A percentile compares a stretch with the other conserved stretches of the same genome.
Evolutionary conservation across 2,797 vertebrate genomes (phyloP).

Genomic region (Sebastiscus albofasciatus): DNA sequence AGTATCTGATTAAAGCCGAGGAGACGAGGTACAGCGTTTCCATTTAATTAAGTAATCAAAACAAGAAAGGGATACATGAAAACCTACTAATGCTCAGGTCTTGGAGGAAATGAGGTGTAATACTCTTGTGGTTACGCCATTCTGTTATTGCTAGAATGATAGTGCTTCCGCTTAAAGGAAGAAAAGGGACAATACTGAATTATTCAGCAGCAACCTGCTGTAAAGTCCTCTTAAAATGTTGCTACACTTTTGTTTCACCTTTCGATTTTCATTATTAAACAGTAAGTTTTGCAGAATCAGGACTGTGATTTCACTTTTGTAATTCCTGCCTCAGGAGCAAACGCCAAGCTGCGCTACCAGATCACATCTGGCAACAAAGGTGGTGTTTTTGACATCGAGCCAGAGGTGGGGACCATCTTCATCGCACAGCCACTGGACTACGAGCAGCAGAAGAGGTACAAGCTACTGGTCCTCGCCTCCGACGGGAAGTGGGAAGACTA

Average conservation of each 20-base stretch:
- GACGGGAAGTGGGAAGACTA: constrained; percentile 94
- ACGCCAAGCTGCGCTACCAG: constrained; percentile 91
- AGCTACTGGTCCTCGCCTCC: constrained; percentile 88
- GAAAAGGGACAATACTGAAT: background rate
- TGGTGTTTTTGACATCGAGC: constrained; percentile 89
- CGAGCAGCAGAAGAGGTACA: constrained; percentile 88
- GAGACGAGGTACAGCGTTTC: constrained; percentile 65
- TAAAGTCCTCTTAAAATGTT: constrained; percentile 19
- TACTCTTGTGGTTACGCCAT: constrained; percentile 27
- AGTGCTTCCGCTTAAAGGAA: background rate
- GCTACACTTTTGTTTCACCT: background rate
- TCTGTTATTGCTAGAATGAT: constrained; percentile 36
- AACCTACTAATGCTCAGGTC: constrained; percentile 61
- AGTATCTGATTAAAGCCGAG: constrained; percentile 70
- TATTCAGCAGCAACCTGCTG: background rate
- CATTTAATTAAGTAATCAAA: constrained; percentile 79
- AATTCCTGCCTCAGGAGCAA: constrained; percentile 82
- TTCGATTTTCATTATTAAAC: constrained; percentile 1
- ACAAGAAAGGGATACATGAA: constrained; percentile 70
- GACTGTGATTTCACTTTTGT: constrained; percentile 21
- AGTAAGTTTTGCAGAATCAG: background rate
- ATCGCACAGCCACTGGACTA: constrained; percentile 90
- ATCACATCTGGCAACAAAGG: constrained; percentile 90
- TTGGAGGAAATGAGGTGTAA: constrained; percentile 66
- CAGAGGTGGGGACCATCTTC: constrained; percentile 90